A percentile compares a stretch with the other conserved stretches of the same genome.
Evolutionary conservation across 1,140 invertebrate genomes (phyloP).

Genomic region (Triops cancriformis): DNA sequence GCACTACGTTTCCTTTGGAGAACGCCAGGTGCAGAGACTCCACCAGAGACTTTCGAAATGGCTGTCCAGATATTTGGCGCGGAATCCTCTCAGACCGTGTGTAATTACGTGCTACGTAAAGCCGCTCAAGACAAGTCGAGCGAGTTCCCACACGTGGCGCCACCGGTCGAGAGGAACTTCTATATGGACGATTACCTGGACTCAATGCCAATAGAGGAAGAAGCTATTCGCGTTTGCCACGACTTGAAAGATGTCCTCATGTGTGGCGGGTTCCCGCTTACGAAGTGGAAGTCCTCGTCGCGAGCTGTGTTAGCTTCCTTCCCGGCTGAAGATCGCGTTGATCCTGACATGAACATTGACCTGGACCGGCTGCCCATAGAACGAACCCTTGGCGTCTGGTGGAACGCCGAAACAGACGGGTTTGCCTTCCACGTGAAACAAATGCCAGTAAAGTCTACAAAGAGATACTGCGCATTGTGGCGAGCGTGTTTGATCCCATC

Average conservation of each 20-base stretch:
- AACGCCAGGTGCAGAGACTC: background rate
- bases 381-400: conserved; percentile 19
- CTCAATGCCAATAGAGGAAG: background rate
- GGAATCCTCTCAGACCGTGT: conserved; percentile 19
- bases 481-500: conserved; percentile 41
- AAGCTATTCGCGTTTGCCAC: conserved; percentile 16
- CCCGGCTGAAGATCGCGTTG: background rate
- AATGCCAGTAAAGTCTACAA: conserved; percentile 18
- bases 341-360: conserved; percentile 26
- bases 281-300: conserved; percentile 27
- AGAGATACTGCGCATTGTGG: conserved; percentile 35
- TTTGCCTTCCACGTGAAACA: conserved; percentile 17
- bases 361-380: conserved; percentile 23
- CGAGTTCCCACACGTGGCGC: conserved; percentile 20
- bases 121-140: conserved; percentile 18
- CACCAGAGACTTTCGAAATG: conserved; percentile 25
- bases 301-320: conserved; percentile 26
- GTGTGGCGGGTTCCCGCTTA: conserved; percentile 18
- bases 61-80: conserved; percentile 26
- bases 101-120: conserved; percentile 11
- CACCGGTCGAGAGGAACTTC: conserved; percentile 14
- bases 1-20: conserved; percentile 25
- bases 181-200: conserved; percentile 27
- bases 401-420: conserved; percentile 20
- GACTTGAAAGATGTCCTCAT: conserved; percentile 11